phyloP scores from a whole-genome alignment of 2,888 invertebrate genomes.

The Parapristionchus giblindavisi region DNA sequence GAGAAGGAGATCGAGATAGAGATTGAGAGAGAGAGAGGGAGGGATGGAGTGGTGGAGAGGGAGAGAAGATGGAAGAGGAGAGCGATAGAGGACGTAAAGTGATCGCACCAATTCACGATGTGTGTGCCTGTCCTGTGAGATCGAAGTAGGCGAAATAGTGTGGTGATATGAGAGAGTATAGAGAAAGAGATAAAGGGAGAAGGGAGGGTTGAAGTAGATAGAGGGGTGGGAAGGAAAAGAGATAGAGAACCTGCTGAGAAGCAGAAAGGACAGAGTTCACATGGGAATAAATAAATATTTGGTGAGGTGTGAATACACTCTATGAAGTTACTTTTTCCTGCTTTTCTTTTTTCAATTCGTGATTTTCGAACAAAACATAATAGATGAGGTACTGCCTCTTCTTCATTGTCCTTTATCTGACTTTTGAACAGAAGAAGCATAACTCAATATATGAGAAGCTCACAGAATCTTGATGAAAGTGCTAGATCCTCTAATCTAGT shows the following conservation, averaged over 20 bases:
- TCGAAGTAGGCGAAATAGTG: neutral
- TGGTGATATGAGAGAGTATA: slow-evolving; percentile 4
- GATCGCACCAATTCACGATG: no score
- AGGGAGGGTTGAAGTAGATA: slow-evolving; percentile 2
- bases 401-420: neutral
- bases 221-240: neutral
- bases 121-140: no score
- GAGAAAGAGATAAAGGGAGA: neutral
- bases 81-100: no score
- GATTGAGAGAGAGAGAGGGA: neutral
- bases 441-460: no score
- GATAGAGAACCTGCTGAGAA: slow-evolving; percentile 1
- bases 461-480: no score
- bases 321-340: neutral
- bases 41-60: neutral
- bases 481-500: no score
- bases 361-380: neutral
- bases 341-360: no score
- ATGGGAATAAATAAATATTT: no score
- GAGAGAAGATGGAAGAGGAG: neutral
- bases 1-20: neutral
- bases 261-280: slow-evolving; percentile 2
- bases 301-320: neutral
- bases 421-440: no score
- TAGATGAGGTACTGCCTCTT: neutral